These are phyloP conservation scores for Tuta absoluta DNA, from an alignment of 2,888 invertebrate genomes.

Conservation along the genomic window DNA sequence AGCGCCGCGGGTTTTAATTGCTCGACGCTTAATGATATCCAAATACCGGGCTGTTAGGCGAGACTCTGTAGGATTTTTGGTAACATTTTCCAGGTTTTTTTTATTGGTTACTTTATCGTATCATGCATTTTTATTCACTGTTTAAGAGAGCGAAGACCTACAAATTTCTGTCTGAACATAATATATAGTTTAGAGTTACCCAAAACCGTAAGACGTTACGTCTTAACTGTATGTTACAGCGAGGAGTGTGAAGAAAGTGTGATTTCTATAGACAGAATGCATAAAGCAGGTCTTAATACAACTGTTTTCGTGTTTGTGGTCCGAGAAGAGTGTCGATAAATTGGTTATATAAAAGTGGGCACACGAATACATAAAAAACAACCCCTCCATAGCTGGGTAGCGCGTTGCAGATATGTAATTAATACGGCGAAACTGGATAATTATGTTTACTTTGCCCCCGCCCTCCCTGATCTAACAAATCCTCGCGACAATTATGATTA, in stretches of 20 bases:
- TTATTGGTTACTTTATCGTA: background rate
- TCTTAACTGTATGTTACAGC: too few relatives aligned
- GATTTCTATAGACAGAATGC: too few relatives aligned
- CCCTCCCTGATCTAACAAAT: conserved; percentile 38
- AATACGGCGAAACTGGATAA: conserved; percentile 57
- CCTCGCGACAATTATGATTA: conserved; percentile 22
- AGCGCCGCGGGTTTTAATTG: conserved; percentile 59
- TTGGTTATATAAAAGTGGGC: background rate
- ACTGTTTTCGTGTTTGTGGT: too few relatives aligned
- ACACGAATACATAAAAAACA: background rate
- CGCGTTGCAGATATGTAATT: conserved; percentile 44
- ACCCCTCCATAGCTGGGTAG: conserved; percentile 10
- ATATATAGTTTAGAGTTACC: too few relatives aligned
- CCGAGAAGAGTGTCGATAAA: too few relatives aligned
- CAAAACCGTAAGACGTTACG: too few relatives aligned
- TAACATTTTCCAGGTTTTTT: background rate
- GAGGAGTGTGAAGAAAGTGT: too few relatives aligned
- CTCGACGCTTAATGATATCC: conserved; percentile 66
- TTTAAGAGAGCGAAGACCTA: too few relatives aligned
- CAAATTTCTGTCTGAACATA: too few relatives aligned
- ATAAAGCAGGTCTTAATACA: too few relatives aligned
- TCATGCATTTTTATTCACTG: background rate
- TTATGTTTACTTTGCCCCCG: conserved; percentile 49
- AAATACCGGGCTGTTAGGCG: conserved; percentile 46
- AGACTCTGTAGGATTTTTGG: background rate